Base-by-base conservation (phyloP, 2,888 invertebrate genomes). In the Conchocele bisecta region DNA sequence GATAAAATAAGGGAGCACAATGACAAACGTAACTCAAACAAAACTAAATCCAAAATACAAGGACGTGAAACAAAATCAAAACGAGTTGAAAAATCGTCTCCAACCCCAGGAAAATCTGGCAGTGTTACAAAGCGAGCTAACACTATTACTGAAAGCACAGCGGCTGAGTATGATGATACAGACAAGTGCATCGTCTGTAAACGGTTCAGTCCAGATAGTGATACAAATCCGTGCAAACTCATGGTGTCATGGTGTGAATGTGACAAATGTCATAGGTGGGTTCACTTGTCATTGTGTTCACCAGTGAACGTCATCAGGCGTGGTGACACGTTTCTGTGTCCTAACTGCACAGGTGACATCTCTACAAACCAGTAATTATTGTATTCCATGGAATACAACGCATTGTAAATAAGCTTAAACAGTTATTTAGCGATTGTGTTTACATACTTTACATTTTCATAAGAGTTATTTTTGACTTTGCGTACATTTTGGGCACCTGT, bases 241-340 rank as follows among this genome's bases (percentile, higher is more conserved):
- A 59, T 48, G 17, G n/a, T 50, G n/a, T 60, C 46, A n/a, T 60
- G 54, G 68, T 46, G 35, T 7, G 31, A 39, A 7, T 68, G 60
- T 61, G 67, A 67, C 17, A 42, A 26, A 5, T 68, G 67, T 54
- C 33, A 68, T 24, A 35, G 37, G 6, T 60, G 61, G 61, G 56
- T 60, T 1, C 67, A 67, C 48, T 31, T 67, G n/a, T 26, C 24
- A 24, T 60, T 37, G 15, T 68, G 68, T 17, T 41, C 33, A 13
- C 31, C 48, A 20, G 50, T 61, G 0, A 61, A 51, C 22, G 41
- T 68, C 33, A 7, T 56, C 15, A 60, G 68, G 41, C 35, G 54
- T 28, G 41, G 41, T 26, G 68, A 61, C 35, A 24, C 51, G 2
- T 60, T 67, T 24, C 24, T 54, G 5, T 67, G 60, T 24, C 33